phyloP scores from a whole-genome alignment of 2,888 invertebrate species.

The Branchellion lobata region DNA sequence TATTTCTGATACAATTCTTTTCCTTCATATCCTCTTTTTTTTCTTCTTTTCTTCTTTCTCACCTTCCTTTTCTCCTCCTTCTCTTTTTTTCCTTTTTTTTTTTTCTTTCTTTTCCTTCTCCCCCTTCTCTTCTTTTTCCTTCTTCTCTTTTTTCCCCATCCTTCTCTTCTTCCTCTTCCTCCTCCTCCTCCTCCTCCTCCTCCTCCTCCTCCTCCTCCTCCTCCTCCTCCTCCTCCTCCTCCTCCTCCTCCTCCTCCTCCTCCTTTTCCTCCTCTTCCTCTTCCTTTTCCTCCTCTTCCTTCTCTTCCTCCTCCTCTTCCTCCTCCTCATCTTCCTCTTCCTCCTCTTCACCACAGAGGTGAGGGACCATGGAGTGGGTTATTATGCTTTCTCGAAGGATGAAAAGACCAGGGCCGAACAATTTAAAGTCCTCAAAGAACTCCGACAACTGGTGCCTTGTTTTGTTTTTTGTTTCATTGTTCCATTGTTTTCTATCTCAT shows the following conservation, averaged over 20 bases:
- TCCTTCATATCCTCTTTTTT: neutral
- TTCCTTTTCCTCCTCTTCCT: no score
- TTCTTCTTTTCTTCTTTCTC: neutral
- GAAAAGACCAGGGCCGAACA: constrained; percentile 77
- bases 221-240: no score
- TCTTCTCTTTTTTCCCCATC: neutral
- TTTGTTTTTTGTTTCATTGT: no score
- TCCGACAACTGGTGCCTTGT: constrained; percentile 68
- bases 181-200: no score
- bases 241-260: no score
- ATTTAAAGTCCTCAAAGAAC: constrained; percentile 74
- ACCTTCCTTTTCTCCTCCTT: neutral
- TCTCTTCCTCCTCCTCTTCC: no score
- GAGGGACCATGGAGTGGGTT: constrained; percentile 85
- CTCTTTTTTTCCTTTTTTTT: neutral
- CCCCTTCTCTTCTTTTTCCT: neutral
- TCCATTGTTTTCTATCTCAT: no score
- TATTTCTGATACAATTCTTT: neutral
- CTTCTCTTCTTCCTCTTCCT: no score
- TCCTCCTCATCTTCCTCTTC: no score
- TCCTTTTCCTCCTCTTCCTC: no score
- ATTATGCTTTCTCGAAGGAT: constrained; percentile 84
- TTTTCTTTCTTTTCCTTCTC: neutral
- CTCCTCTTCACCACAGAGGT: constrained; percentile 72
- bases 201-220: no score